Percentiles rank a stretch among this genome's conserved stretches.
phyloP scores from a whole-genome alignment of 2,797 vertebrate species.

The Microhierax caerulescens region DNA sequence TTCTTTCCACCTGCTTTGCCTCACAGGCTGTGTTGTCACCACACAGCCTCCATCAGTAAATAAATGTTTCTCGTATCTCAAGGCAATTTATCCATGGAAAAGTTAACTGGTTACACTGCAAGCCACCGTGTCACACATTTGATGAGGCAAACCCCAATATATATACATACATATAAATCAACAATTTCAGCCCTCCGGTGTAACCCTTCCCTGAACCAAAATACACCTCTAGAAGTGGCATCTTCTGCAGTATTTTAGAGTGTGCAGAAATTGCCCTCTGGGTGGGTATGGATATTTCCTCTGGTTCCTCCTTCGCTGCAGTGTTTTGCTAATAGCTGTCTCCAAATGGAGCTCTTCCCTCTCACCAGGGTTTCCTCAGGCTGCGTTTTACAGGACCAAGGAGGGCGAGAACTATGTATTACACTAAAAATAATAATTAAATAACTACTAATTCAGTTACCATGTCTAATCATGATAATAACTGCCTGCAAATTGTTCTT shows the following conservation, averaged over 20 bases:
- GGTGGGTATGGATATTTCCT: neutral
- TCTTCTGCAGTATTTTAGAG: neutral
- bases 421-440: conserved; percentile 41
- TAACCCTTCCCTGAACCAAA: neutral
- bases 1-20: conserved; percentile 41
- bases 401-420: conserved; percentile 16
- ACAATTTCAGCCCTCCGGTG: neutral
- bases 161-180: fast-evolving
- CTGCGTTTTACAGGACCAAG: neutral
- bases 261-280: neutral
- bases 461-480: neutral
- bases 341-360: neutral
- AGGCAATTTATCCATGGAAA: neutral
- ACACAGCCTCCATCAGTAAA: neutral
- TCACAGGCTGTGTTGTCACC: conserved; percentile 46
- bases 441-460: conserved; percentile 29
- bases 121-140: neutral
- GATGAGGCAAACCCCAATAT: neutral
- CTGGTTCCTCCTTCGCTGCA: neutral
- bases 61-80: conserved; percentile 5
- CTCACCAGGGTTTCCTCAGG: neutral
- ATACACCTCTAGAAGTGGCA: neutral
- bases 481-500: neutral
- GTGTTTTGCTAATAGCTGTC: neutral
- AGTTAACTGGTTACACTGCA: neutral